These are phyloP conservation scores for Ochotona curzoniae DNA, from an alignment of 2,113 vertebrate species.

Conservation along the genomic window DNA sequence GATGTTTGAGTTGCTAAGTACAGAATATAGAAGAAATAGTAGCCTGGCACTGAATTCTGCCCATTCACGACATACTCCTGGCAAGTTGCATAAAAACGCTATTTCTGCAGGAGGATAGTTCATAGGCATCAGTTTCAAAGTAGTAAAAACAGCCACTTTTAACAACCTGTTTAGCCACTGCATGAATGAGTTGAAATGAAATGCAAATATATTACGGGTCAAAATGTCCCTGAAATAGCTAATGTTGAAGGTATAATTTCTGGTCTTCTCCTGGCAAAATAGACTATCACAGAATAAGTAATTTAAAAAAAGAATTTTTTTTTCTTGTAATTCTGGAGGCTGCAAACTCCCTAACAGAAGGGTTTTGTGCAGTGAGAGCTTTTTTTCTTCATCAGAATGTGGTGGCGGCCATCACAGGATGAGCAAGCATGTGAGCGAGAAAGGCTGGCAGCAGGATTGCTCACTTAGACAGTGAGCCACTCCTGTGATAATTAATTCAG, in stretches of 20 bases:
- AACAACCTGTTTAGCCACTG: slow-evolving; percentile 12
- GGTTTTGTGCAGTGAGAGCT: background rate
- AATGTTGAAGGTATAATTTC: background rate
- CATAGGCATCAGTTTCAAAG: background rate
- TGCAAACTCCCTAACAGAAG: background rate
- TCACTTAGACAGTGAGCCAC: background rate
- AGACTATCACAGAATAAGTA: background rate
- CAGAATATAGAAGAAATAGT: background rate
- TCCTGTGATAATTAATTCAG: background rate
- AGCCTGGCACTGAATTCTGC: background rate
- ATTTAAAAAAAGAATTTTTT: background rate
- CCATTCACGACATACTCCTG: background rate
- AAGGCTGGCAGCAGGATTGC: background rate
- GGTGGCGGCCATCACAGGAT: background rate
- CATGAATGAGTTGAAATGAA: background rate
- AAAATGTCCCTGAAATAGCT: background rate
- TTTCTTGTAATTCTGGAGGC: background rate
- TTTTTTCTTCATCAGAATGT: background rate
- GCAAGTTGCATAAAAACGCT: background rate
- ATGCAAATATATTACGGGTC: background rate
- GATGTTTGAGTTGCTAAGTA: slow-evolving; percentile 7
- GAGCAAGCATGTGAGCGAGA: background rate
- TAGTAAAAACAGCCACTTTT: slow-evolving; percentile 19
- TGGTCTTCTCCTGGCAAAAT: background rate
- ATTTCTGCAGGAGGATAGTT: background rate